Conservation (phyloP, 1,140 invertebrate genomes). For the Metopolophium dirhodum region DNA sequence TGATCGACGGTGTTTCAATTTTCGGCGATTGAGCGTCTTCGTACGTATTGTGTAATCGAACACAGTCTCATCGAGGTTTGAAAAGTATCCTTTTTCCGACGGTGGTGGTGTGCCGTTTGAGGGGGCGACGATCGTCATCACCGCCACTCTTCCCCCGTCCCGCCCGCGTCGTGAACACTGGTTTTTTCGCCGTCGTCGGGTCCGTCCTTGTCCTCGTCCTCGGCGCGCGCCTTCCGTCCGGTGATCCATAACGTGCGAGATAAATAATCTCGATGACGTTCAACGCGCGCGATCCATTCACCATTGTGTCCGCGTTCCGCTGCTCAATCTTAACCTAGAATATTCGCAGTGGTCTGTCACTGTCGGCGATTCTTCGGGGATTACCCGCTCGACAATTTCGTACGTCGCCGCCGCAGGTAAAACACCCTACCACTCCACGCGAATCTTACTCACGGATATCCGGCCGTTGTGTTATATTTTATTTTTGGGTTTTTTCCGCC, state of each 20-base stretch:
- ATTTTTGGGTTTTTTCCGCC: neutral
- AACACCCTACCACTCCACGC: neutral
- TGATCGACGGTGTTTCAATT: neutral
- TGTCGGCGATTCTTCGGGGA: too few relatives aligned
- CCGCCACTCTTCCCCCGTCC: neutral
- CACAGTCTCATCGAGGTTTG: too few relatives aligned
- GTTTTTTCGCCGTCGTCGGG: neutral
- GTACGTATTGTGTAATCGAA: too few relatives aligned
- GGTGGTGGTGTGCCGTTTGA: neutral
- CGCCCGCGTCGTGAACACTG: neutral
- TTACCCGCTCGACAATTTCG: neutral
- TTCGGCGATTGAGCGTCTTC: neutral
- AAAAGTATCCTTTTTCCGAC: neutral
- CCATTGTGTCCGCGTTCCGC: neutral
- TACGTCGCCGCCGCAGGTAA: neutral
- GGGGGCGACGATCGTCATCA: conserved; percentile 16
- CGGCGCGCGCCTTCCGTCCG: neutral
- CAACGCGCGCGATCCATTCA: neutral
- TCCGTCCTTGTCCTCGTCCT: neutral
- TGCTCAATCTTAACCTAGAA: neutral
- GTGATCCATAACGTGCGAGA: neutral
- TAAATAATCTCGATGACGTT: neutral
- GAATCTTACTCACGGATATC: neutral
- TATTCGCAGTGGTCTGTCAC: neutral
- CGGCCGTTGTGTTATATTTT: neutral